These are phyloP conservation scores for Albula goreensis DNA, from an alignment of 2,113 vertebrate genomes.

Conservation along the genomic window DNA sequence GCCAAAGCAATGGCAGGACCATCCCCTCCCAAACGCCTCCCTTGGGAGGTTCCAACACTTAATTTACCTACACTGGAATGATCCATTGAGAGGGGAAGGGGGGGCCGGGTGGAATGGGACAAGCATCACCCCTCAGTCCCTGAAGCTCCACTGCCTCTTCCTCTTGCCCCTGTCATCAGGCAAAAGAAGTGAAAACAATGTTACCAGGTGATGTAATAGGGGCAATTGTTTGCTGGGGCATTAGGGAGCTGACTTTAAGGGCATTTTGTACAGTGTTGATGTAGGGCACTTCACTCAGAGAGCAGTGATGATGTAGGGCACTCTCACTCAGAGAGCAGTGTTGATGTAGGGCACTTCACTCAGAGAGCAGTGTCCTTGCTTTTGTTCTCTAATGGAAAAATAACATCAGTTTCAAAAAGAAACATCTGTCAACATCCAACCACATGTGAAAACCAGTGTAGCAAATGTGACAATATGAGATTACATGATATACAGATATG, in stretches of 20 bases:
- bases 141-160: constrained; percentile 45
- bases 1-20: constrained; percentile 38
- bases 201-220: constrained; percentile 59
- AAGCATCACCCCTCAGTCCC: constrained; percentile 54
- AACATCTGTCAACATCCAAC: no score
- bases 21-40: constrained; percentile 6
- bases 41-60: constrained; percentile 59
- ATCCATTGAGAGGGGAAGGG: constrained; percentile 40
- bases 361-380: not conserved
- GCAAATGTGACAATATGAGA: no score
- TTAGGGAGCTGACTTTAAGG: constrained; percentile 29
- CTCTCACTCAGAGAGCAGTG: constrained; percentile 4
- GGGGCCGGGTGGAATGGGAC: constrained; percentile 58
- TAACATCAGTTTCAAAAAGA: no score
- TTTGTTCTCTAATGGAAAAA: no score
- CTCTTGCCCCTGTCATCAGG: constrained; percentile 63
- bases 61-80: constrained; percentile 52
- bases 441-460: no score
- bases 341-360: no score
- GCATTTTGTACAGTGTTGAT: not conserved
- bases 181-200: constrained; percentile 51
- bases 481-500: no score
- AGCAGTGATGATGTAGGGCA: not conserved
- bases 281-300: not conserved
- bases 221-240: constrained; percentile 53